These are phyloP conservation scores for Gadus chalcogrammus DNA, from an alignment of 2,113 vertebrate genomes.

Conservation along the genomic window DNA sequence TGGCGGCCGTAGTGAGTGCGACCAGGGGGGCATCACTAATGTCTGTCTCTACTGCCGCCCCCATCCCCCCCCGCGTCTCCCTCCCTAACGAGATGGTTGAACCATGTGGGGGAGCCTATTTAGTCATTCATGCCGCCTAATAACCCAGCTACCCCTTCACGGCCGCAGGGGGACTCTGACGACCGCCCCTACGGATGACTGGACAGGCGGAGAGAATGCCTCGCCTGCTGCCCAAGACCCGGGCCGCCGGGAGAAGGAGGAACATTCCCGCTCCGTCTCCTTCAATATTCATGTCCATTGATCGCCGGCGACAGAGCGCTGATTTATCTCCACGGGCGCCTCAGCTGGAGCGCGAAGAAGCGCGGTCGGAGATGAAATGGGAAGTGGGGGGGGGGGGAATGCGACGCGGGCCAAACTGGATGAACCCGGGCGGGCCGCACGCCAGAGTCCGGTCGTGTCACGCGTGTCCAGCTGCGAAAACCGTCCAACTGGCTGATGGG, in stretches of 20 bases:
- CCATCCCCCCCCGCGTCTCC: constrained; percentile 47
- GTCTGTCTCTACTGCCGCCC: constrained; percentile 48
- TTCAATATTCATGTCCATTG: constrained; percentile 62
- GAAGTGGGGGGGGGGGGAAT: not conserved
- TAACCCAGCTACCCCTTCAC: constrained; percentile 58
- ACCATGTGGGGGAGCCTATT: constrained; percentile 57
- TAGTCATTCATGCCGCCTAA: constrained; percentile 74
- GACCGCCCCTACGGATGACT: constrained; percentile 58
- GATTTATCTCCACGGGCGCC: constrained; percentile 60
- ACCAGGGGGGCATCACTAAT: constrained; percentile 63
- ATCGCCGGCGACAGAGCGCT: constrained; percentile 50
- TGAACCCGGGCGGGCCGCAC: not conserved
- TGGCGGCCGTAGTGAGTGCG: constrained; percentile 30
- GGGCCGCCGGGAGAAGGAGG: constrained; percentile 55
- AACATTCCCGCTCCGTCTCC: constrained; percentile 53
- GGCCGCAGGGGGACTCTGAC: constrained; percentile 44
- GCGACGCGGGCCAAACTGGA: not conserved
- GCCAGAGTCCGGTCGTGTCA: constrained; percentile 12
- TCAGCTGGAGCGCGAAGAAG: constrained; percentile 51
- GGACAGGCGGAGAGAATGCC: constrained; percentile 51
- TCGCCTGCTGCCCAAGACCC: constrained; percentile 33
- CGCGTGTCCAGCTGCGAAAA: constrained; percentile 18
- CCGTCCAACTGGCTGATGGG: constrained; percentile 39
- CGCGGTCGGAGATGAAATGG: constrained; percentile 30
- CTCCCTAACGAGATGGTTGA: constrained; percentile 65